A percentile compares a stretch with the other conserved stretches of the same genome.
phyloP scores from a whole-genome alignment of 2,888 invertebrate genomes.

The Drosophila borborema region DNA sequence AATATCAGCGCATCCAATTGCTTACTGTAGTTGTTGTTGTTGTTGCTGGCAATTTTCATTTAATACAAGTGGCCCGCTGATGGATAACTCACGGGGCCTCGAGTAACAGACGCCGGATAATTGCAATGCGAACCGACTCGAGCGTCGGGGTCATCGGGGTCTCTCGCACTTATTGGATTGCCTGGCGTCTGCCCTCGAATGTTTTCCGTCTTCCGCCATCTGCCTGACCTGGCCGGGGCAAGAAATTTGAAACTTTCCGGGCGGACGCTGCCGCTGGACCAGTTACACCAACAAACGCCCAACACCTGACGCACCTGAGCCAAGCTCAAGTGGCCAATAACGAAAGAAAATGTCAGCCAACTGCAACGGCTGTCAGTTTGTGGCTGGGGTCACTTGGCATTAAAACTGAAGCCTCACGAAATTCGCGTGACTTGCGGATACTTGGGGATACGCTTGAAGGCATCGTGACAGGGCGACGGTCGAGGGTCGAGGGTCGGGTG shows the following conservation, averaged over 20 bases:
- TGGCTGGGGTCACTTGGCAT: slow-evolving; percentile 8
- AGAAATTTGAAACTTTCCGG: slow-evolving; percentile 67
- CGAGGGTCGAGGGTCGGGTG: neutral
- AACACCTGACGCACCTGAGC: slow-evolving; percentile 55
- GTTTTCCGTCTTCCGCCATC: too few species aligned
- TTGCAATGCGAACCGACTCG: slow-evolving; percentile 60
- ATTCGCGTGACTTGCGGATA: slow-evolving; percentile 5
- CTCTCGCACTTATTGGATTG: neutral
- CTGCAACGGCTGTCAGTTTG: slow-evolving; percentile 5
- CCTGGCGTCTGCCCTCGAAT: too few species aligned
- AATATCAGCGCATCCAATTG: slow-evolving; percentile 51
- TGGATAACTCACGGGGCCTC: slow-evolving; percentile 64
- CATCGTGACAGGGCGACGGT: neutral
- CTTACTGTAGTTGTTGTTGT: slow-evolving; percentile 17
- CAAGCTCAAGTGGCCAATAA: slow-evolving; percentile 57
- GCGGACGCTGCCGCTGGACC: slow-evolving; percentile 6
- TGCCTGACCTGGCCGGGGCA: slow-evolving; percentile 3
- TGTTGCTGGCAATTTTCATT: slow-evolving; percentile 56
- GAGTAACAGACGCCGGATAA: slow-evolving; percentile 50
- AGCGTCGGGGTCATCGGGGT: slow-evolving; percentile 1
- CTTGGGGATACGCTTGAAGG: neutral
- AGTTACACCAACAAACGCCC: neutral
- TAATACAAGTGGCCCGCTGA: slow-evolving; percentile 57
- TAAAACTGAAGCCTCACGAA: slow-evolving; percentile 13
- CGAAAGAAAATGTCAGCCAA: slow-evolving; percentile 38